These are phyloP conservation scores for Catharus ustulatus DNA, from an alignment of 2,797 vertebrate genomes.

Conservation along the genomic window DNA sequence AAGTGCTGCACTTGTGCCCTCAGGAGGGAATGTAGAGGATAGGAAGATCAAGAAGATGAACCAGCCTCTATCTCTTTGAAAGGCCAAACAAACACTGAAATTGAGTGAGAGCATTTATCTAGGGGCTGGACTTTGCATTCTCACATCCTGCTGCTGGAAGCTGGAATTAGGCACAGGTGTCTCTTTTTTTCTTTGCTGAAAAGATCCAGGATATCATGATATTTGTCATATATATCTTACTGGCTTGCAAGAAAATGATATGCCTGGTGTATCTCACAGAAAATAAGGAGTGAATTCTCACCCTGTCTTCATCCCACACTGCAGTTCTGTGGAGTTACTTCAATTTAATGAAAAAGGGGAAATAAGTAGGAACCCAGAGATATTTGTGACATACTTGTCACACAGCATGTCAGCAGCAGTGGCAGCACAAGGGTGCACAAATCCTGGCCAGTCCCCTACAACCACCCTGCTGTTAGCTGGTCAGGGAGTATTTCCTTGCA, in stretches of 20 bases:
- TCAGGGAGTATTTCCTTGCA: neutral
- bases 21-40: neutral
- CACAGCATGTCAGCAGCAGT: neutral
- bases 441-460: neutral
- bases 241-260: neutral
- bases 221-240: neutral
- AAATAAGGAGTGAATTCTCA: neutral
- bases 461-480: neutral
- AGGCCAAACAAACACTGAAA: neutral
- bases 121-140: neutral
- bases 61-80: neutral
- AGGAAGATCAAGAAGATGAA: slow-evolving; percentile 29
- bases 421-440: neutral
- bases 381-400: neutral
- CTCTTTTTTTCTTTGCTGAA: neutral
- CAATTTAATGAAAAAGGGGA: neutral
- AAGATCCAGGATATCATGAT: neutral
- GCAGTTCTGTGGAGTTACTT: neutral
- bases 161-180: neutral
- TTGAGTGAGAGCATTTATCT: neutral
- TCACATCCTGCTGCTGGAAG: neutral
- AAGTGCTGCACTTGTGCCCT: slow-evolving; percentile 34
- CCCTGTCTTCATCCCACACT: neutral
- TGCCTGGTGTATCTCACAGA: neutral
- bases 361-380: neutral